phyloP scores from a whole-genome alignment of 2,888 invertebrate genomes.

The Drosophila basisetae region DNA sequence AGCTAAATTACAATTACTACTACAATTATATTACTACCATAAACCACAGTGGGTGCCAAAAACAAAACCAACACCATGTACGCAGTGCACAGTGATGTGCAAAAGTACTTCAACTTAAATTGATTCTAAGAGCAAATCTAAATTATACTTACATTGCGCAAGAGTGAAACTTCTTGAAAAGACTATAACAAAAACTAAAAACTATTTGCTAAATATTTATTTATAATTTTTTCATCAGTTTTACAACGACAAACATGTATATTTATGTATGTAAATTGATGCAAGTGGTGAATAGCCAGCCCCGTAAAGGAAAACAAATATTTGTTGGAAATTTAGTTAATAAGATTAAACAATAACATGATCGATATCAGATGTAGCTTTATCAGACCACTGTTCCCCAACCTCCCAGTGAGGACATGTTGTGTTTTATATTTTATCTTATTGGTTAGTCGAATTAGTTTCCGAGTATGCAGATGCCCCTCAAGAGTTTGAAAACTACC shows the following conservation, averaged over 20 bases:
- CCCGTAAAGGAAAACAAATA: constrained; percentile 27
- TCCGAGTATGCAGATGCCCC: constrained; percentile 57
- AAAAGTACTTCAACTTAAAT: constrained; percentile 35
- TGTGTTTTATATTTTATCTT: constrained; percentile 48
- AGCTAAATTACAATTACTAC: constrained; percentile 45
- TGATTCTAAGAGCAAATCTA: constrained; percentile 37
- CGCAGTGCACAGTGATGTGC: constrained; percentile 15
- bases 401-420: constrained; percentile 28
- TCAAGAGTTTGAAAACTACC: constrained; percentile 54
- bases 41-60: constrained; percentile 77
- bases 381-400: constrained; percentile 54
- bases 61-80: constrained; percentile 33
- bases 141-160: constrained; percentile 57
- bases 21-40: constrained; percentile 19
- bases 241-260: constrained; percentile 59
- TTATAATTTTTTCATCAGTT: constrained; percentile 76
- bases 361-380: constrained; percentile 79
- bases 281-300: constrained; percentile 16
- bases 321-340: constrained; percentile 73
- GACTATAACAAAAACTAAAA: constrained; percentile 60
- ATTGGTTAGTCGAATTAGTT: constrained; percentile 78
- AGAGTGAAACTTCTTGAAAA: constrained; percentile 78
- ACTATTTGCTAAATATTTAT: constrained; percentile 81
- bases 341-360: constrained; percentile 59
- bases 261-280: constrained; percentile 57